These are phyloP conservation scores for Aphelenchoides besseyi DNA, from an alignment of 1,140 invertebrate genomes.

Conservation along the genomic window DNA sequence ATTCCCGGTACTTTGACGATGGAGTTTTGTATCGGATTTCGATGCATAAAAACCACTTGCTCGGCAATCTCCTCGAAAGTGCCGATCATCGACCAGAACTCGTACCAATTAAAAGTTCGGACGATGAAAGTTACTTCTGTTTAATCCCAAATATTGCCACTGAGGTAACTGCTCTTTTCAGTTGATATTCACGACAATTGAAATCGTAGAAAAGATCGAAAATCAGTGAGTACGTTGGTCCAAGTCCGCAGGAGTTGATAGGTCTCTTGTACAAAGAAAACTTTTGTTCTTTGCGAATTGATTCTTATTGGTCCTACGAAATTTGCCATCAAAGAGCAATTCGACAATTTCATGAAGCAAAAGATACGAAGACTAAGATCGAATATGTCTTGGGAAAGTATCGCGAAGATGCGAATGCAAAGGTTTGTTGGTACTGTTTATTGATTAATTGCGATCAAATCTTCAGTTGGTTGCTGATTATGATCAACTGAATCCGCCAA, in stretches of 20 bases:
- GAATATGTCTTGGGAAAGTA: constrained; percentile 44
- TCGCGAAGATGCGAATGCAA: constrained; percentile 17
- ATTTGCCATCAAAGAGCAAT: constrained; percentile 86
- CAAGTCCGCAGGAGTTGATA: constrained; percentile 35
- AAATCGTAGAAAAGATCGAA: not conserved
- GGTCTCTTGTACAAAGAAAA: constrained; percentile 38
- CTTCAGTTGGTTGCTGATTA: constrained; percentile 20
- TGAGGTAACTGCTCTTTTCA: constrained; percentile 23
- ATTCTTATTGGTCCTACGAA: constrained; percentile 95
- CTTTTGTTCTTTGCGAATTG: constrained; percentile 69
- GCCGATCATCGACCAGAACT: not conserved
- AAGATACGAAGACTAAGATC: constrained; percentile 68
- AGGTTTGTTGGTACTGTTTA: constrained; percentile 22
- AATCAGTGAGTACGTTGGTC: constrained; percentile 56
- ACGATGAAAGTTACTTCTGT: constrained; percentile 5
- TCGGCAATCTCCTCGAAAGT: not conserved
- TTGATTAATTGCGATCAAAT: too few species aligned
- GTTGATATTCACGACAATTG: not conserved
- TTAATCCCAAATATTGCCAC: constrained; percentile 33
- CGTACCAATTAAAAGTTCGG: not conserved
- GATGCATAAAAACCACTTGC: not conserved
- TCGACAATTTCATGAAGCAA: constrained; percentile 88
- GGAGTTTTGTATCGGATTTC: not conserved
- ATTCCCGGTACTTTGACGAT: not conserved
- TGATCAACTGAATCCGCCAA: constrained; percentile 62